Evolutionary conservation across 1,140 invertebrate species (phyloP).

Genomic region (Ditylenchus dipsaci): DNA sequence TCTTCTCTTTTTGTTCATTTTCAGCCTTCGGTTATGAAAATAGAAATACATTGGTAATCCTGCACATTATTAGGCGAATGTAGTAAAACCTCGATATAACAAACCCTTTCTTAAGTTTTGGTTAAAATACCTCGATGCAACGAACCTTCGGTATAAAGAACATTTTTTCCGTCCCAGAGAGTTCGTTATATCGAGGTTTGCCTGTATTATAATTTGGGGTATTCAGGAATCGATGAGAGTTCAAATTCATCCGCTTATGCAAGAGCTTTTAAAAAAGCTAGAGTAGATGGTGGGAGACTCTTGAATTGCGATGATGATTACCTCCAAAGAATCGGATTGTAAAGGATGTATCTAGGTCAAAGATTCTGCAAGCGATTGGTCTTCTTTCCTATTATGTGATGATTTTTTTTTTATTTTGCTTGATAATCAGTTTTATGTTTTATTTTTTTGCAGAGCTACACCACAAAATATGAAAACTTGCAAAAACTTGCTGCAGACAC

Average conservation of each 20-base stretch:
- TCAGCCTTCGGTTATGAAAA: too few relatives aligned
- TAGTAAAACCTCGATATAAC: too few relatives aligned
- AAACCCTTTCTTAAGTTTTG: too few relatives aligned
- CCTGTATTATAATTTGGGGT: too few relatives aligned
- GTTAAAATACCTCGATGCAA: too few relatives aligned
- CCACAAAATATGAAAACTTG: slow-evolving; percentile 33
- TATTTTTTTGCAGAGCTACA: slow-evolving; percentile 23
- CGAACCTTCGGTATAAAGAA: too few relatives aligned
- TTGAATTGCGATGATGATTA: slow-evolving; percentile 20
- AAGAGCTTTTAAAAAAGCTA: slow-evolving; percentile 14
- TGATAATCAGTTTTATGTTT: neutral
- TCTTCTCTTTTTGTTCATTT: too few relatives aligned
- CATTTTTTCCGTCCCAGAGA: too few relatives aligned
- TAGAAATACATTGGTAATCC: too few relatives aligned
- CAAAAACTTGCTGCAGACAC: slow-evolving; percentile 32
- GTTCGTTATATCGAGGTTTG: too few relatives aligned
- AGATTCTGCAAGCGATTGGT: slow-evolving; percentile 28
- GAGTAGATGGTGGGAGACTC: slow-evolving; percentile 20
- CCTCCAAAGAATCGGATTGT: slow-evolving; percentile 24
- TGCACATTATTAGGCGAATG: too few relatives aligned
- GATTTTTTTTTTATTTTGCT: slow-evolving; percentile 2
- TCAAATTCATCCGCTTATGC: slow-evolving; percentile 13
- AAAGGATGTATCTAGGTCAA: slow-evolving; percentile 21
- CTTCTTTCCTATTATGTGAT: slow-evolving; percentile 35
- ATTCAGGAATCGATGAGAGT: slow-evolving; percentile 36